These are phyloP conservation scores for Lycodopsis pacificus DNA, from an alignment of 2,797 vertebrate species.

Conservation along the genomic window DNA sequence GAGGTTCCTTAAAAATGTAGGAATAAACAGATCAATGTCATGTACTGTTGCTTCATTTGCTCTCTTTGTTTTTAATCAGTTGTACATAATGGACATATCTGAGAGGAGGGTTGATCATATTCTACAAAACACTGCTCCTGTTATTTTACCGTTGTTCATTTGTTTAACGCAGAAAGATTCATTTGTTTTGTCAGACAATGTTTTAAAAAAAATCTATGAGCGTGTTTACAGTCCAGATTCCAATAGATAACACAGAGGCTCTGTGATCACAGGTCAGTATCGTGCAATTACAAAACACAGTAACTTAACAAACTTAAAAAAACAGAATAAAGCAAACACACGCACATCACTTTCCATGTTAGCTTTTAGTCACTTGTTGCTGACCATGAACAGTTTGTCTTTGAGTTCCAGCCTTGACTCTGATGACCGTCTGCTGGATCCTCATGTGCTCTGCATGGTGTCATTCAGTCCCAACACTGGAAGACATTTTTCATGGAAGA, in stretches of 20 bases:
- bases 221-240: neutral
- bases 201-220: neutral
- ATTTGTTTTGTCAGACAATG: neutral
- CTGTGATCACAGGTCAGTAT: slow-evolving; percentile 12
- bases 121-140: neutral
- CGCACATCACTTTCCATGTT: neutral
- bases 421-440: neutral
- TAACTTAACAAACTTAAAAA: neutral
- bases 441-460: too few species aligned
- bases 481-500: too few species aligned
- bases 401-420: neutral
- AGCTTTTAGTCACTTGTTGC: neutral
- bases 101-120: neutral
- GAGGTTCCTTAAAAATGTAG: neutral
- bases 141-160: neutral
- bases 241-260: neutral
- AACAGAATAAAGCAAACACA: neutral
- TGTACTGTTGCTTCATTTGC: neutral
- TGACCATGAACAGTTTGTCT: neutral
- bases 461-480: too few species aligned
- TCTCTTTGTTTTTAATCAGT: neutral
- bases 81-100: neutral
- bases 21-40: neutral
- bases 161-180: neutral
- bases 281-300: neutral